Evolutionary conservation across 2,113 vertebrate species (phyloP).

Genomic region (Aphelocoma coerulescens): DNA sequence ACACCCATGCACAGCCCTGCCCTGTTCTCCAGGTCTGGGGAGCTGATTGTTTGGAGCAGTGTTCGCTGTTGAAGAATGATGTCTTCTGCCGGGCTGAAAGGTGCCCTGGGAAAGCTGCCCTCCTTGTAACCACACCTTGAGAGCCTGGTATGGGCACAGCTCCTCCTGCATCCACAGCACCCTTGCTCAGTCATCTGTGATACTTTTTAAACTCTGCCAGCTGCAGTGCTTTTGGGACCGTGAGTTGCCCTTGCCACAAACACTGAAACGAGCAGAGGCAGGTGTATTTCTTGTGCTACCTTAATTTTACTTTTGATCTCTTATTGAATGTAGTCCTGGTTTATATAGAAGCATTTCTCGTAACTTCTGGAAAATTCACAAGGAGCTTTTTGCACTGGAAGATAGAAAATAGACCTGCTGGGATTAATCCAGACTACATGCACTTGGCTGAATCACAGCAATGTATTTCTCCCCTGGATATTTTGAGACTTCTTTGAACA

Average conservation of each 20-base stretch:
- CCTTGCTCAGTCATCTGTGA: background rate
- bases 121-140: background rate
- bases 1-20: accelerated
- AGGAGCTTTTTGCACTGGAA: background rate
- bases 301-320: background rate
- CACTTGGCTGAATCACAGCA: background rate
- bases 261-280: background rate
- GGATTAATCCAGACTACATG: background rate
- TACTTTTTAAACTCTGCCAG: background rate
- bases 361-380: background rate
- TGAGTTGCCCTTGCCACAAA: background rate
- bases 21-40: too few species aligned
- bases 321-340: background rate
- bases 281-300: background rate
- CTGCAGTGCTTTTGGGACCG: background rate
- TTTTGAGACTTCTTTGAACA: background rate
- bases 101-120: background rate
- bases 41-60: background rate
- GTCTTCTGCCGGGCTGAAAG: background rate
- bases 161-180: background rate
- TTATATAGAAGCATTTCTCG: background rate
- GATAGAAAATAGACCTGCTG: background rate
- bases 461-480: background rate
- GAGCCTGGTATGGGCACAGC: accelerated
- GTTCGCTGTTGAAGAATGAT: background rate